phyloP scores from a whole-genome alignment of 2,113 vertebrate genomes.

The Origma solitaria region DNA sequence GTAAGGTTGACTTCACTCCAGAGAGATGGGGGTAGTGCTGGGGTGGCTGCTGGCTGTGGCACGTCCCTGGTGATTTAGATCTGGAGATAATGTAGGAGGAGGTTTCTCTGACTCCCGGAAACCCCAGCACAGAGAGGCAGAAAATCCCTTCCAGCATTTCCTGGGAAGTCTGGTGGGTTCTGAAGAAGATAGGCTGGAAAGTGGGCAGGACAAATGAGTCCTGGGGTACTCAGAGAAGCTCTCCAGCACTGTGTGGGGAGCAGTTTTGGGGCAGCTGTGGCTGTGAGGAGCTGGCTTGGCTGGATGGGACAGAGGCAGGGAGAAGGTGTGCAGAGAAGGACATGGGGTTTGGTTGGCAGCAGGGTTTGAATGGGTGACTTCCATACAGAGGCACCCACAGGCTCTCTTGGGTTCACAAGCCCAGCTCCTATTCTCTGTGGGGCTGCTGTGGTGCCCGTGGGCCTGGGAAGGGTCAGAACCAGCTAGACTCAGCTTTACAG shows the following conservation, averaged over 20 bases:
- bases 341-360: not conserved
- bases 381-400: not conserved
- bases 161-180: not conserved
- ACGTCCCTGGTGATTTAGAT: not conserved
- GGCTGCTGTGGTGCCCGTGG: not conserved
- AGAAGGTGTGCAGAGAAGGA: not conserved
- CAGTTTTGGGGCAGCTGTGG: not conserved
- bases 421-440: not conserved
- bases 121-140: not conserved
- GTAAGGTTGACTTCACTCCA: not conserved
- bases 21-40: not conserved
- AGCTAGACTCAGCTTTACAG: not conserved
- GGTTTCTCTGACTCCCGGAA: not conserved
- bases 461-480: not conserved
- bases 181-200: not conserved
- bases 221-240: not conserved
- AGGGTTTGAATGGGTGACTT: not conserved
- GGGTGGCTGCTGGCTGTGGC: constrained; percentile 29
- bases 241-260: not conserved
- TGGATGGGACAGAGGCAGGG: not conserved
- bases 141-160: constrained; percentile 16
- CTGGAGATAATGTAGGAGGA: not conserved
- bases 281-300: rapidly evolving
- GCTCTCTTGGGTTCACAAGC: not conserved
- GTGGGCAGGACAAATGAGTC: not conserved